Evolutionary conservation across 2,113 vertebrate genomes (phyloP), one percentile per base, ranked within the genome.

Genomic region (Cricetomys ansorgei): DNA sequence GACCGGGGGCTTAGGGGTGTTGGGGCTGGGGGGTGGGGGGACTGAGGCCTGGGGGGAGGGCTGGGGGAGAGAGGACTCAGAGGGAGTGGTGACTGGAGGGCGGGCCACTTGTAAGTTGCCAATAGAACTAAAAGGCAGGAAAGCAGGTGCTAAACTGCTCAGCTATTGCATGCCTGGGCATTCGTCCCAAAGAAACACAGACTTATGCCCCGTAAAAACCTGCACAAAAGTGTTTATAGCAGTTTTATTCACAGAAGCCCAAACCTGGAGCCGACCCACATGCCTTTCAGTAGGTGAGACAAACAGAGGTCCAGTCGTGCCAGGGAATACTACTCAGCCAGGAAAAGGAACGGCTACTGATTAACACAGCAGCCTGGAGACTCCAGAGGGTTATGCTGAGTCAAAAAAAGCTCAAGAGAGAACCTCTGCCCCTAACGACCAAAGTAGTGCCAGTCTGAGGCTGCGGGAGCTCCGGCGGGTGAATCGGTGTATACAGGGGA

Each of bases 271-370:
- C 80, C 45, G 23, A 21, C 9, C 75, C 45, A 50, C 73, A 5
- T 3, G 10, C 15, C 86, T 37, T 75, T 72, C 62, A 53, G 19
- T 34, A 27, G 73, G 59, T 43, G 53, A 48, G 13, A 50, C 48
- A 15, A 9, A 25, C 4, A 0, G 13, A 5, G 5, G 13, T 7
- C 21, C 5, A 0, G 11, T n/a, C 15, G 0, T 0, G 6, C 43
- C 1, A 0, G 3, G 37, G 85, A 91, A 34, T 75, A 91, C 37
- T 7, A 79, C 55, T 12, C 65, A n/a, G 84, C 43, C 15, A 16
- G 7, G 15, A 59, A 0, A 75, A 86, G 65, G 75, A 45, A 2
- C 1, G 0, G 10, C 1, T 2, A 6, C 0, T 0, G 12, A 17
- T 5, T 29, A 76, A 31, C 12, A 29, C 1, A 17, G 11, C 57